Percentiles rank a stretch among this genome's conserved stretches.
Conservation (phyloP, 2,797 vertebrate genomes). For the Zalophus californianus region DNA sequence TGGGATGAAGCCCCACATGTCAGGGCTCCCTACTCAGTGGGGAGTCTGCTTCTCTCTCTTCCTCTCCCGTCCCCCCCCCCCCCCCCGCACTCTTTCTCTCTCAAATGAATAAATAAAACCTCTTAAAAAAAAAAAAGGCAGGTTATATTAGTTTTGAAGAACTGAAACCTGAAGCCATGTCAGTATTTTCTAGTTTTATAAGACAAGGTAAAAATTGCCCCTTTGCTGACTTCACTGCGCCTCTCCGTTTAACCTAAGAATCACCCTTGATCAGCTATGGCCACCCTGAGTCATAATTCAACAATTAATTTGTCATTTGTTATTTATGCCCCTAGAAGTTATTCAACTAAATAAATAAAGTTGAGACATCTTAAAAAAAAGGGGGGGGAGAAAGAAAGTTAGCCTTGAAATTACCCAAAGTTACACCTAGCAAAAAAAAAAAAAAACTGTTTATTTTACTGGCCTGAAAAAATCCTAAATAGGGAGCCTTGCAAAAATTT, state of each 20-base stretch:
- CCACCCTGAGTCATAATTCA: constrained; percentile 58
- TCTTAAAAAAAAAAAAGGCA: not conserved
- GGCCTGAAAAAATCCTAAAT: not conserved
- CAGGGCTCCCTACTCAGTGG: not conserved
- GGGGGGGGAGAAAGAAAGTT: not conserved
- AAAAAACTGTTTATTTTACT: not conserved
- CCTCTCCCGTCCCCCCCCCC: not conserved
- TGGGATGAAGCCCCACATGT: not conserved
- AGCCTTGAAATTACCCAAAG: not conserved
- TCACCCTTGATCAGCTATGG: not conserved
- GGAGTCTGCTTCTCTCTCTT: not conserved
- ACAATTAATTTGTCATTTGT: constrained; percentile 61
- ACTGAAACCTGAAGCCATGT: not conserved
- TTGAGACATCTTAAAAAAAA: not conserved
- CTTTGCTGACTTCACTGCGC: not conserved
- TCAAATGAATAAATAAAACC: not conserved
- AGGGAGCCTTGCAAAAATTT: not conserved
- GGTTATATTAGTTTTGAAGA: not conserved
- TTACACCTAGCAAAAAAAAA: not conserved
- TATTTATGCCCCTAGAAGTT: constrained; percentile 69
- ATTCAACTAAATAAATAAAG: constrained; percentile 72
- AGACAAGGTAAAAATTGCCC: not conserved
- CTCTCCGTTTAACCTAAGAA: not conserved
- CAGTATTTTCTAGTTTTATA: not conserved
- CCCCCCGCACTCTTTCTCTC: not conserved